phyloP scores from a whole-genome alignment of 2,888 invertebrate species.

The Caenorhabditis plicata region DNA sequence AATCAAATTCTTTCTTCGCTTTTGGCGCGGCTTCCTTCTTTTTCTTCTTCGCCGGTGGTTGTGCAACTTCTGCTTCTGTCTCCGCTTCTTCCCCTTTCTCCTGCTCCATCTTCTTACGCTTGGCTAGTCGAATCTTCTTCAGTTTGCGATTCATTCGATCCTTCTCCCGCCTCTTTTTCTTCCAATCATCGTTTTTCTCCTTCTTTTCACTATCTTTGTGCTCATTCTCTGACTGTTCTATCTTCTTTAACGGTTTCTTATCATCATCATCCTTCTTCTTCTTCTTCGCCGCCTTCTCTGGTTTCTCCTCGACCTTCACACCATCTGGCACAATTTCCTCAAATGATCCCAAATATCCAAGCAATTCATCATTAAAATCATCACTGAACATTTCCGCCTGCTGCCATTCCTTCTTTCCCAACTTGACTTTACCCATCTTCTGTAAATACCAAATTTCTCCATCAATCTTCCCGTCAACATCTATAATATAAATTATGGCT shows the following conservation, averaged over 20 bases:
- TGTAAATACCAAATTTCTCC: background rate
- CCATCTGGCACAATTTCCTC: slow-evolving; percentile 40
- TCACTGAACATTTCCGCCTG: slow-evolving; percentile 21
- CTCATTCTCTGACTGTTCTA: background rate
- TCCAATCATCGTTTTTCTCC: background rate
- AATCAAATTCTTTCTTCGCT: slow-evolving; percentile 39
- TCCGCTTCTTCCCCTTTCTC: background rate
- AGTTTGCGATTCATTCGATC: slow-evolving; percentile 20
- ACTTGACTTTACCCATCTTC: slow-evolving; percentile 5
- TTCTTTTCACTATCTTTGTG: background rate
- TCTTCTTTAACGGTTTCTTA: background rate
- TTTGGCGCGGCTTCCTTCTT: slow-evolving; percentile 6
- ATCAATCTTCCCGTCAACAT: background rate
- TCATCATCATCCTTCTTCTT: slow-evolving; percentile 6
- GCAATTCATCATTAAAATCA: slow-evolving; percentile 37
- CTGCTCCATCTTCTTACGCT: background rate
- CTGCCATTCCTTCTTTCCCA: slow-evolving; percentile 21
- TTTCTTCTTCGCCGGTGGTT: slow-evolving; percentile 6
- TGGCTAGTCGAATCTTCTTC: background rate
- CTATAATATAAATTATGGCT: background rate
- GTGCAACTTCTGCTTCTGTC: background rate
- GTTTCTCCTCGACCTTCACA: slow-evolving; percentile 1
- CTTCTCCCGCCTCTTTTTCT: slow-evolving; percentile 14
- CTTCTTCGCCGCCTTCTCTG: slow-evolving; percentile 1
- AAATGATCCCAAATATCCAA: slow-evolving; percentile 40